These are phyloP conservation scores for Mormyrus hasselquistii DNA, from an alignment of 2,797 vertebrate genomes.

Conservation along the genomic window DNA sequence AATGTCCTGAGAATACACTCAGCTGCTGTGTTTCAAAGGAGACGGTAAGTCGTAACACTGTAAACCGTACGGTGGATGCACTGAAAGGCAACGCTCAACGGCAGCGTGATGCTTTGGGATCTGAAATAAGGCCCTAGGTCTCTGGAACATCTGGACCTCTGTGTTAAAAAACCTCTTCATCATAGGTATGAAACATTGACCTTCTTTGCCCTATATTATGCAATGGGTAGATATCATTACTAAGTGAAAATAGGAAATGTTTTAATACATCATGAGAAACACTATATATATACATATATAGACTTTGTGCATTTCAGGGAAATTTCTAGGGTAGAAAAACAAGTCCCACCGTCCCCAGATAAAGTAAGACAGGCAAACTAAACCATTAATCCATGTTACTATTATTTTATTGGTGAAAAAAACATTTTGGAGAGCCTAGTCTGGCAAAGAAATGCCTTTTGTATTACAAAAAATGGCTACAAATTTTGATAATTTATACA, in stretches of 20 bases:
- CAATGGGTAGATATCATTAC: background rate
- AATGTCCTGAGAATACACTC: slow-evolving; percentile 7
- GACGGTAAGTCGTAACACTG: background rate
- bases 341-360: background rate
- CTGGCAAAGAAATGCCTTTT: slow-evolving; percentile 78
- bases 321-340: background rate
- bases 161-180: background rate
- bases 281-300: background rate
- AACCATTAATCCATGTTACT: slow-evolving; percentile 54
- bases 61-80: background rate
- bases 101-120: background rate
- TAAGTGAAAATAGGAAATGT: background rate
- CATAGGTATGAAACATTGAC: background rate
- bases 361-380: background rate
- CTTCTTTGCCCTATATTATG: background rate
- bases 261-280: background rate
- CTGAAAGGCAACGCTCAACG: background rate
- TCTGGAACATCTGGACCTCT: background rate
- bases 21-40: slow-evolving; percentile 18
- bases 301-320: background rate
- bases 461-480: slow-evolving; percentile 88
- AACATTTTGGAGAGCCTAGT: slow-evolving; percentile 71
- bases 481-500: slow-evolving; percentile 98
- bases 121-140: background rate
- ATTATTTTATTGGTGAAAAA: slow-evolving; percentile 83